Evolutionary conservation across 2,888 invertebrate genomes (phyloP), one percentile per base, ranked within the genome.

Genomic region (Drosophila falleni): DNA sequence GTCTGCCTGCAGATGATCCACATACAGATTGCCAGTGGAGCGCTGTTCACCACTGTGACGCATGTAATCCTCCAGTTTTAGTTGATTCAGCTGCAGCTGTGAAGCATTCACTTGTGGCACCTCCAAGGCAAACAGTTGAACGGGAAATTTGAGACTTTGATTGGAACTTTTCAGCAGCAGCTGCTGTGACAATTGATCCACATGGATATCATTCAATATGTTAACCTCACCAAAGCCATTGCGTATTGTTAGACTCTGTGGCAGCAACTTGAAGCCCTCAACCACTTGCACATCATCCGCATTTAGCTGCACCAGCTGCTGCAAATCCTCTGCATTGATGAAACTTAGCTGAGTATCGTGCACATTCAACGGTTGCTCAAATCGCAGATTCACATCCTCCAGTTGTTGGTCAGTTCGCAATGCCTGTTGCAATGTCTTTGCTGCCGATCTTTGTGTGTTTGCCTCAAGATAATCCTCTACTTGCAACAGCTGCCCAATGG

Each of bases 241-340:
- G 16, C 81, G 82, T 6, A 94, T 92, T 56, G 86, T 77, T 11
- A 95, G 77, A 8, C 60, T 70, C 80, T 93, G 91, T 3, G 82
- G 80, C 72, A 94, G 93, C 4, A 78, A 85, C 83, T 95, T 95
- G 42, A 74, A 76, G 8, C 94, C 94, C 26, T 91, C 91, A 51
- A 95, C 91, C 10, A 92, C 74, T 82, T 94, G 93, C 31, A 92
- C 73, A 16, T 92, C 90, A 3, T 92, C 82, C 1, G 79, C 81
- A 71, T 93, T 93, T 19, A 92, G 91, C 56, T 91, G 90, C 2
- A 94, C 90, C 78, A 93, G 93, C 29, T 91, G 87, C 31, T 90
- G 81, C 11, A 94, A 78, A 71, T 93, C 92, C 11, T 93, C 77
- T 1, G 91, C 91, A 73, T 93, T 94, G 60, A 94, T 93, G 62